phyloP scores from a whole-genome alignment of 2,797 vertebrate species.

The Alcedo atthis region DNA sequence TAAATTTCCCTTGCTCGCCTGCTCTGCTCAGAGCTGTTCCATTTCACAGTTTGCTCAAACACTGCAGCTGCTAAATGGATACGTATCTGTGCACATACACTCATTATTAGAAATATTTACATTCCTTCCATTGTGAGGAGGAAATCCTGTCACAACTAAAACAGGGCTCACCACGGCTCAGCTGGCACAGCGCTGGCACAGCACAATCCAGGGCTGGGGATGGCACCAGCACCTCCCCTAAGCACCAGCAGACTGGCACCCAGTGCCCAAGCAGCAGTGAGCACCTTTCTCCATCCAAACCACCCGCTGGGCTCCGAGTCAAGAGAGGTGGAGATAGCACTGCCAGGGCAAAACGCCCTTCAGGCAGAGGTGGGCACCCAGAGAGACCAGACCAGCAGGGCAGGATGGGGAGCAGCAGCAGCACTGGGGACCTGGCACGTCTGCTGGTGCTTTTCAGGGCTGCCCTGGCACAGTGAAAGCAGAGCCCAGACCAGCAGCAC shows the following conservation, averaged over 20 bases:
- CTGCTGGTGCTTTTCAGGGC: background rate
- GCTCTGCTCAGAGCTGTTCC: background rate
- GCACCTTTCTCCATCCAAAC: background rate
- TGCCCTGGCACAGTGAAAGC: fast-evolving
- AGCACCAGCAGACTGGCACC: background rate
- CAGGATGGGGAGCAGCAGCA: background rate
- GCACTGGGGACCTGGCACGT: fast-evolving
- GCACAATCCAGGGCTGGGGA: background rate
- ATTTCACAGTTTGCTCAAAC: background rate
- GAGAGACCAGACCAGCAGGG: background rate
- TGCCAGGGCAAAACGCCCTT: fast-evolving
- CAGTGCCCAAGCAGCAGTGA: background rate
- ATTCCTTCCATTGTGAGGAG: background rate
- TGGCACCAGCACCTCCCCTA: background rate
- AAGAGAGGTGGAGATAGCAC: background rate
- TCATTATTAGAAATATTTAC: background rate
- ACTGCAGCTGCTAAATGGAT: background rate
- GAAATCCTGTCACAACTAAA: background rate
- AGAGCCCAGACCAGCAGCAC: background rate
- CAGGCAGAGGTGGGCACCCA: background rate
- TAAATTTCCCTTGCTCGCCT: background rate
- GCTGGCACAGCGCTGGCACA: background rate
- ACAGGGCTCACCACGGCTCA: fast-evolving
- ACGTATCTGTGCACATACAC: background rate
- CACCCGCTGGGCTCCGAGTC: fast-evolving